Conservation (phyloP, 2,797 vertebrate genomes). For the Crax fasciolata region DNA sequence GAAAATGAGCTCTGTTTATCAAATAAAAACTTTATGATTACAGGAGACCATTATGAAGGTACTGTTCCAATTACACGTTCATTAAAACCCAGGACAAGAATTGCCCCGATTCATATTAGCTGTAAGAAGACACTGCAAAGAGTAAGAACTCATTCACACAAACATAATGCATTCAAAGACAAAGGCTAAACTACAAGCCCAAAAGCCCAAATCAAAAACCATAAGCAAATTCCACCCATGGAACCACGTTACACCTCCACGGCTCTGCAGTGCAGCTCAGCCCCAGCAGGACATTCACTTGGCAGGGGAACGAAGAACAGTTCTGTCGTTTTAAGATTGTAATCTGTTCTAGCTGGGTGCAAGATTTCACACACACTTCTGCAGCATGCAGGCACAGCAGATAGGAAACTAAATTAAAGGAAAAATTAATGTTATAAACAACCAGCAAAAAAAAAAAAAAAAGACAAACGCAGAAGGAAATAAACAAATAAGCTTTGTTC, state of each 20-base stretch:
- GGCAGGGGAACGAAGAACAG: not conserved
- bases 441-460: rapidly evolving
- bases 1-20: not conserved
- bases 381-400: slow-evolving; percentile 10
- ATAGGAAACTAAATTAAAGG: not conserved
- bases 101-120: slow-evolving; percentile 4
- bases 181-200: not conserved
- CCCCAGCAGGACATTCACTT: not conserved
- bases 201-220: not conserved
- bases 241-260: not conserved
- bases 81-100: not conserved
- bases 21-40: not conserved
- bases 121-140: not conserved
- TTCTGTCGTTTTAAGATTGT: not conserved
- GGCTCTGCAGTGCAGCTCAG: not conserved
- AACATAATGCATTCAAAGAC: rapidly evolving
- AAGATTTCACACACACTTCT: not conserved
- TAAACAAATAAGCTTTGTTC: not conserved
- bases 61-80: not conserved
- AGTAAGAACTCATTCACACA: not conserved
- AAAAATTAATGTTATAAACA: slow-evolving; percentile 24
- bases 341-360: not conserved
- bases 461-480: not conserved
- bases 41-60: not conserved
- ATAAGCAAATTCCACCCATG: not conserved